These are phyloP conservation scores for Ictalurus punctatus DNA, from an alignment of 2,113 vertebrate genomes.

Conservation along the genomic window DNA sequence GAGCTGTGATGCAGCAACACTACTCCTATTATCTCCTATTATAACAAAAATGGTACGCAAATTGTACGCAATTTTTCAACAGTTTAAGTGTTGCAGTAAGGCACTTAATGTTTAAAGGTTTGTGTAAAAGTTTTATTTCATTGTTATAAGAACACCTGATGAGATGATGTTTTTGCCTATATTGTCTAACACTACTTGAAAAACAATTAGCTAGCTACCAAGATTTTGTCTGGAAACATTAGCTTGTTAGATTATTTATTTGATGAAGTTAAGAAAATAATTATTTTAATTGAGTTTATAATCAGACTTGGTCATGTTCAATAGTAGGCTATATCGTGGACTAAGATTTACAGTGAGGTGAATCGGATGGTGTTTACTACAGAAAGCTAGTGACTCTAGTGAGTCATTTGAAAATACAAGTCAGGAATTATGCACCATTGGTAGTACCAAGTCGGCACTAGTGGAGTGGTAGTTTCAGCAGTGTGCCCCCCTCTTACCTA, in stretches of 20 bases:
- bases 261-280: background rate
- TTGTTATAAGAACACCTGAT: background rate
- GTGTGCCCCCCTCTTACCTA: background rate
- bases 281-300: background rate
- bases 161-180: background rate
- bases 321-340: background rate
- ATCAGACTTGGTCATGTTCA: background rate
- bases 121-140: background rate
- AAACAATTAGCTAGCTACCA: background rate
- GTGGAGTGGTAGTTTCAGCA: background rate
- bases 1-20: background rate
- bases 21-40: background rate
- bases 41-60: background rate
- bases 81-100: background rate
- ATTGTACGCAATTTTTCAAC: background rate
- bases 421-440: background rate
- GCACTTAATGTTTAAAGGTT: background rate
- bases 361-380: background rate
- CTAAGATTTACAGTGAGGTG: background rate
- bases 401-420: too few relatives aligned
- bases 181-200: background rate
- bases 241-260: background rate
- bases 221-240: background rate
- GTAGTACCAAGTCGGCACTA: background rate
- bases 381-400: background rate